Evolutionary conservation across 2,888 invertebrate species (phyloP), one percentile per base, ranked within the genome.

Genomic region (Orchestes rusci): DNA sequence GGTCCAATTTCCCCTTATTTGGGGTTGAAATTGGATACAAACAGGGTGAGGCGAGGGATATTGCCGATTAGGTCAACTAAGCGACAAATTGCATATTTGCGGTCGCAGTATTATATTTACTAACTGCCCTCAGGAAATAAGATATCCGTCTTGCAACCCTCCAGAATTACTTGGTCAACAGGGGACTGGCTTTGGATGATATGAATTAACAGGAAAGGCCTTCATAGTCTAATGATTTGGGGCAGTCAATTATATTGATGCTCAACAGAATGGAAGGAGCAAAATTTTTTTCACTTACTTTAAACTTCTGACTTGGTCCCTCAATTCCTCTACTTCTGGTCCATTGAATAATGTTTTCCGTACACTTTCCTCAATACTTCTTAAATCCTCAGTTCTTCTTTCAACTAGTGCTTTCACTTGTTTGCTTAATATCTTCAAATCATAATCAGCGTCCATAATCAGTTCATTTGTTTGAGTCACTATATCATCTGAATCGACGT

Each of bases 351-450:
- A 67, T 15, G 70, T 67, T 44, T 63, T 67, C 50, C 72, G 67
- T 48, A 75, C 63, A 54, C 72, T 73, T 44, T 70, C 71, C 63
- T 75, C 75, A 45, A 75, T 70, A 41, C 70, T 70, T 42, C 70
- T 66, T 56, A 74, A 69, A 61, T 76, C 76, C 56, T 75, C 72
- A 45, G 71, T 68, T 29, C 75, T 64, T 52, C 71, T 67, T 48
- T 73, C 70, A 50, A 75, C 56, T 12, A 75, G 62, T 17, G 70
- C 71, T 45, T 65, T 69, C 62, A 76, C 72, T 65, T 75, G 75
- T 59, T 73, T 74, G 53, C 70, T 70, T 29, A 76, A 60, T 49
- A 73, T 63, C 55, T 67, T 66, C 54, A 76, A 65, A 52, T 72
- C 43, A 34, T 51, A 44, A 20, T 51, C 43, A 12, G 39, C 38